Percentiles rank a stretch among this genome's conserved stretches.
Evolutionary conservation across 2,797 vertebrate genomes (phyloP).

Genomic region (Falco concolor): DNA sequence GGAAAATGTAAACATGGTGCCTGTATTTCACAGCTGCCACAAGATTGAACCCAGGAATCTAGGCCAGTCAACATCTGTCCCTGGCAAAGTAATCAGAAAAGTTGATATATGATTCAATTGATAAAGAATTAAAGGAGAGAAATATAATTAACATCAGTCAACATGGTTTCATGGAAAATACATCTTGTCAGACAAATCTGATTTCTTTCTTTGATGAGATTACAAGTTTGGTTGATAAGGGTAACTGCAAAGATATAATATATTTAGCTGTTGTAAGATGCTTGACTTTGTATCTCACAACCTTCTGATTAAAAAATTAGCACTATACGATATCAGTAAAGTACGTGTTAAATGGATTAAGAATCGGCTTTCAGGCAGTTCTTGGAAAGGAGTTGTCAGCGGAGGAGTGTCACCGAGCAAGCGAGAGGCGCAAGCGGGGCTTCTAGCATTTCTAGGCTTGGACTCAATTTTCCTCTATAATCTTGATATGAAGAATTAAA

Average conservation of each 20-base stretch:
- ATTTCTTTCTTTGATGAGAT: conserved; percentile 58
- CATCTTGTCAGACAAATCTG: conserved; percentile 52
- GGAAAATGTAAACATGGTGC: neutral
- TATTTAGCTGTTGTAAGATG: conserved; percentile 33
- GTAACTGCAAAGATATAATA: conserved; percentile 13
- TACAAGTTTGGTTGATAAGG: conserved; percentile 50
- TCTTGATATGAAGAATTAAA: neutral
- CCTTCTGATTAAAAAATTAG: conserved; percentile 58
- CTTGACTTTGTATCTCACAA: conserved; percentile 42
- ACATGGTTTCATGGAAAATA: conserved; percentile 28
- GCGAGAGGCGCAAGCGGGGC: neutral
- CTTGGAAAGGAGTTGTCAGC: neutral
- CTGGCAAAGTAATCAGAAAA: neutral
- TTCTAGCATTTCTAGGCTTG: neutral
- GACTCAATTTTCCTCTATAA: neutral
- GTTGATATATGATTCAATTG: neutral
- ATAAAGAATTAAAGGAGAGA: conserved; percentile 39
- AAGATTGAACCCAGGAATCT: neutral
- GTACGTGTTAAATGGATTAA: conserved; percentile 2
- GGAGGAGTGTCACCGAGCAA: neutral
- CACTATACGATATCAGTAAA: neutral
- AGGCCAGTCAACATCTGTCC: conserved; percentile 12
- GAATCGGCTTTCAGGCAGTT: neutral
- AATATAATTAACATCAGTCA: conserved; percentile 57
- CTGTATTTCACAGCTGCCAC: neutral